These are phyloP conservation scores for Eupeodes luniger DNA, from an alignment of 2,888 invertebrate species.

Conservation along the genomic window DNA sequence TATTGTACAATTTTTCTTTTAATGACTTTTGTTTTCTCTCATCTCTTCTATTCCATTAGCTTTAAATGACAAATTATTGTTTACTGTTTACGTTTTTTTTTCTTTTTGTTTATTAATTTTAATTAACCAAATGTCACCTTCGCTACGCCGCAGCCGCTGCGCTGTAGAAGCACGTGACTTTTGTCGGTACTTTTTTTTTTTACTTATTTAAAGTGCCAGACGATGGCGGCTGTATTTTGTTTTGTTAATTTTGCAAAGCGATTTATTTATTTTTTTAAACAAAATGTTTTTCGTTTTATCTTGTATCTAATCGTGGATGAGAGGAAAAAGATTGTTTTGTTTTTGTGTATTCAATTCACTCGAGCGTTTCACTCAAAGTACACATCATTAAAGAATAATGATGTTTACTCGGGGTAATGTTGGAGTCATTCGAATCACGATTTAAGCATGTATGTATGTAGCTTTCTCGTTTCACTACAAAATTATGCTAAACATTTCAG, in stretches of 20 bases:
- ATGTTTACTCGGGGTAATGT: neutral
- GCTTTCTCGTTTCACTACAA: neutral
- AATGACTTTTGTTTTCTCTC: neutral
- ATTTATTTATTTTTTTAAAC: neutral
- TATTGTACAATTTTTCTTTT: neutral
- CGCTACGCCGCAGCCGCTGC: neutral
- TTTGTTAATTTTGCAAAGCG: neutral
- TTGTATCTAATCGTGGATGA: neutral
- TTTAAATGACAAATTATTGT: neutral
- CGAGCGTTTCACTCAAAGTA: neutral
- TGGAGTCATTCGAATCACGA: neutral
- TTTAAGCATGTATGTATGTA: neutral
- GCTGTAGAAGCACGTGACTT: neutral
- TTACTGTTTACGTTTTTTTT: conserved; percentile 6
- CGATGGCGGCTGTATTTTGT: neutral
- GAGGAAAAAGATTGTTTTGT: neutral
- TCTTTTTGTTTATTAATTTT: conserved; percentile 3
- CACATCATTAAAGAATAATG: neutral
- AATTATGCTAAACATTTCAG: neutral
- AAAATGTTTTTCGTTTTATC: neutral
- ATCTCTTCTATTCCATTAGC: neutral
- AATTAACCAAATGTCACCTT: neutral
- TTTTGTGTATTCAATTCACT: neutral
- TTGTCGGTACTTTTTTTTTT: neutral
- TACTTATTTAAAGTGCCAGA: neutral